These are phyloP conservation scores for Carassius carassius DNA, from an alignment of 2,113 vertebrate species.

Conservation along the genomic window DNA sequence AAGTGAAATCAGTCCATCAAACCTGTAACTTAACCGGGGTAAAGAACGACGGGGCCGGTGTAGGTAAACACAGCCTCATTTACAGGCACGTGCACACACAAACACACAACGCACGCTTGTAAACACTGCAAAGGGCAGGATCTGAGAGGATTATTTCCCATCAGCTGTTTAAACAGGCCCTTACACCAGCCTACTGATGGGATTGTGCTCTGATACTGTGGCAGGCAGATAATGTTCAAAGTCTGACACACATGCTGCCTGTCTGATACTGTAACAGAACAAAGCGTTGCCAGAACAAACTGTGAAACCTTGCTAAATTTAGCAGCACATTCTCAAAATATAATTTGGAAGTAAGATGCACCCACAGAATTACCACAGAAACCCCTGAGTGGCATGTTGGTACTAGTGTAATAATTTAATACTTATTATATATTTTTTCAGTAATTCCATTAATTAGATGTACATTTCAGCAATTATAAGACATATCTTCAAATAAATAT, in stretches of 20 bases:
- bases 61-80: constrained; percentile 21
- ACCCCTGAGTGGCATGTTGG: not conserved
- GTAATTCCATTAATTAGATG: not conserved
- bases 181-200: constrained; percentile 33
- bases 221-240: constrained; percentile 52
- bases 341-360: not conserved
- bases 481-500: not conserved
- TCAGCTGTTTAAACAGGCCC: constrained; percentile 48
- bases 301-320: not conserved
- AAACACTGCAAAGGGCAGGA: constrained; percentile 40
- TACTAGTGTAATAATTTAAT: not conserved
- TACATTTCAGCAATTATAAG: not conserved
- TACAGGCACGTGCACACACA: constrained; percentile 21
- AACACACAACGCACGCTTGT: constrained; percentile 7
- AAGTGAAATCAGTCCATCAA: constrained; percentile 57
- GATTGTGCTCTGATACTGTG: constrained; percentile 32
- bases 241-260: constrained; percentile 13
- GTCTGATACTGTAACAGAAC: not conserved
- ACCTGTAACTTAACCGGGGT: constrained; percentile 57
- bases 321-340: not conserved
- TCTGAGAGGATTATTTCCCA: too few relatives aligned
- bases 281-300: not conserved
- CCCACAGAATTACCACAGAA: not conserved
- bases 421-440: not conserved
- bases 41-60: constrained; percentile 38